These are phyloP conservation scores for Tenodera sinensis DNA, from an alignment of 2,888 invertebrate species.

Conservation along the genomic window DNA sequence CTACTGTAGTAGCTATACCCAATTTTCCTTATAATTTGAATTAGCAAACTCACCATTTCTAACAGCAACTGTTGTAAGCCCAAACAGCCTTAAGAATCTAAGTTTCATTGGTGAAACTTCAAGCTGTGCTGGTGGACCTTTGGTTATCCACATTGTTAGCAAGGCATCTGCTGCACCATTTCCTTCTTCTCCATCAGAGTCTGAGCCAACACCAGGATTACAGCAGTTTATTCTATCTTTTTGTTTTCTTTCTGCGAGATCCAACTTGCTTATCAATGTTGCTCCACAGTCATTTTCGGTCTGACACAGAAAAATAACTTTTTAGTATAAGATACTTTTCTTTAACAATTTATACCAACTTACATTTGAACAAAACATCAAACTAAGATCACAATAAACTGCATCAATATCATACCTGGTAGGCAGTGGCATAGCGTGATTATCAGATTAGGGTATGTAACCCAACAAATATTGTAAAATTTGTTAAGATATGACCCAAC, in stretches of 20 bases:
- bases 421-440: no score
- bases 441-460: no score
- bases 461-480: no score
- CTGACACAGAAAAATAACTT: neutral
- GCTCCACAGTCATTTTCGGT: neutral
- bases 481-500: no score
- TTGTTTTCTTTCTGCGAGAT: slow-evolving; percentile 43
- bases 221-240: slow-evolving; percentile 37
- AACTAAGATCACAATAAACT: no score
- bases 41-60: slow-evolving; percentile 55
- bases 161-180: slow-evolving; percentile 38
- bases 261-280: slow-evolving; percentile 43
- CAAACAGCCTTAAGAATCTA: slow-evolving; percentile 59
- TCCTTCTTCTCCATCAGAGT: slow-evolving; percentile 44
- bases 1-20: no score
- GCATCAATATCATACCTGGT: no score
- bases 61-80: slow-evolving; percentile 56
- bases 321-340: neutral
- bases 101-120: slow-evolving; percentile 53
- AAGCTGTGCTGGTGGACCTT: slow-evolving; percentile 51
- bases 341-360: no score
- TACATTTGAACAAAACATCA: no score
- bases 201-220: slow-evolving; percentile 28
- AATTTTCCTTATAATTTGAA: neutral
- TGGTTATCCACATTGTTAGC: slow-evolving; percentile 52